These are phyloP conservation scores for Saccostrea glomerata DNA, from an alignment of 1,140 invertebrate species.

Conservation along the genomic window DNA sequence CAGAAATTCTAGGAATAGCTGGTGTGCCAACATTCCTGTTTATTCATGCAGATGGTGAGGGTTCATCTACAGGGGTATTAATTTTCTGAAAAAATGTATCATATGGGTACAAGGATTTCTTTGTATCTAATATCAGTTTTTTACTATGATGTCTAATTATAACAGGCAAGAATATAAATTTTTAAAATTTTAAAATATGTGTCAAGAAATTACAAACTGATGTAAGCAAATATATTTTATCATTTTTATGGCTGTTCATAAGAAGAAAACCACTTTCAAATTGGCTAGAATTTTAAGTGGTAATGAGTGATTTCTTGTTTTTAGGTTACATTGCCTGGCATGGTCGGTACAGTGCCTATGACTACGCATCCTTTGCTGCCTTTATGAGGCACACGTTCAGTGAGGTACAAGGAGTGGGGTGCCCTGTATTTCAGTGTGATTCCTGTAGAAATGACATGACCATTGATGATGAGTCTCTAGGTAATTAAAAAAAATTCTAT, in stretches of 20 bases:
- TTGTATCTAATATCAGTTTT: too few species aligned
- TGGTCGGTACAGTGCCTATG: slow-evolving; percentile 76
- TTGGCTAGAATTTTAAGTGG: too few species aligned
- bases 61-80: too few species aligned
- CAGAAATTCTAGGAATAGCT: slow-evolving; percentile 72
- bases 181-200: too few species aligned
- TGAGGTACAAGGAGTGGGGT: slow-evolving; percentile 69
- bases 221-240: too few species aligned
- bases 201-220: too few species aligned
- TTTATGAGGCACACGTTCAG: slow-evolving; percentile 75
- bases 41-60: slow-evolving; percentile 75
- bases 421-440: slow-evolving; percentile 72
- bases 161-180: too few species aligned
- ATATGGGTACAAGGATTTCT: too few species aligned
- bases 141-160: too few species aligned
- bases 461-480: slow-evolving; percentile 69
- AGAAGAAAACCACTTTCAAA: too few species aligned
- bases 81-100: too few species aligned
- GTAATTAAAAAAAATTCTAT: slow-evolving; percentile 48
- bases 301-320: not conserved
- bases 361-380: slow-evolving; percentile 73
- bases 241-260: too few species aligned
- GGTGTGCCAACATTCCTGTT: slow-evolving; percentile 76
- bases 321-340: slow-evolving; percentile 78
- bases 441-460: slow-evolving; percentile 69